Percentiles rank a stretch among this genome's conserved stretches.
phyloP scores from a whole-genome alignment of 2,888 invertebrate genomes.

The Rhagonycha lutea region DNA sequence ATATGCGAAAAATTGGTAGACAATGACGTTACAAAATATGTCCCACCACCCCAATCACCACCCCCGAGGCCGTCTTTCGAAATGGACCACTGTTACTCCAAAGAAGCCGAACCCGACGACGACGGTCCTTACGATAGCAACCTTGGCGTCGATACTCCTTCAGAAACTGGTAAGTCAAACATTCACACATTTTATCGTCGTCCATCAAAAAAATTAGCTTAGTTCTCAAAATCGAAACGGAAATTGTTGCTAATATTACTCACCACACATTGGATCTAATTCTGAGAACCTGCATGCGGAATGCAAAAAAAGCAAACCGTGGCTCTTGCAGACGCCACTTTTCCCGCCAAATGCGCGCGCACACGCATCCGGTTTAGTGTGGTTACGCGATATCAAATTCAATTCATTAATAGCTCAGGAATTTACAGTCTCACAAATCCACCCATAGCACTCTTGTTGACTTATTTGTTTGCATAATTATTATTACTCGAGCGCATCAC shows the following conservation, averaged over 20 bases:
- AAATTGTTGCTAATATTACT: constrained; percentile 15
- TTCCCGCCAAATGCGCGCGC: constrained; percentile 31
- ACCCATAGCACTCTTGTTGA: neutral
- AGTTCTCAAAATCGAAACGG: neutral
- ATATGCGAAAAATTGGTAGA: constrained; percentile 11
- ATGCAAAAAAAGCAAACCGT: constrained; percentile 48
- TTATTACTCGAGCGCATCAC: constrained; percentile 1
- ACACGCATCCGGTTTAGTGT: constrained; percentile 13
- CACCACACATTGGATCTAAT: constrained; percentile 10
- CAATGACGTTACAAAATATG: constrained; percentile 32
- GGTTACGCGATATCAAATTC: constrained; percentile 3
- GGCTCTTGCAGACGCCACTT: constrained; percentile 37
- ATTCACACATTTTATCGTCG: constrained; percentile 50
- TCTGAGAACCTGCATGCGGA: constrained; percentile 10
- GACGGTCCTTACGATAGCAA: constrained; percentile 62
- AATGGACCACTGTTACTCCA: constrained; percentile 73
- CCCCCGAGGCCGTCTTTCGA: constrained; percentile 38
- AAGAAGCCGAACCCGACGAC: constrained; percentile 58
- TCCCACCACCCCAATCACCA: constrained; percentile 29
- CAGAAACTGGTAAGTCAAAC: constrained; percentile 77
- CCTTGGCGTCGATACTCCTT: constrained; percentile 83
- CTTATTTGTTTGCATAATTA: neutral
- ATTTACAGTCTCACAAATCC: constrained; percentile 6
- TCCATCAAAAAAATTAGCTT: neutral
- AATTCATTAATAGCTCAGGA: constrained; percentile 18